Evolutionary conservation across 2,797 vertebrate genomes (phyloP).

Genomic region (Melanitta fusca): DNA sequence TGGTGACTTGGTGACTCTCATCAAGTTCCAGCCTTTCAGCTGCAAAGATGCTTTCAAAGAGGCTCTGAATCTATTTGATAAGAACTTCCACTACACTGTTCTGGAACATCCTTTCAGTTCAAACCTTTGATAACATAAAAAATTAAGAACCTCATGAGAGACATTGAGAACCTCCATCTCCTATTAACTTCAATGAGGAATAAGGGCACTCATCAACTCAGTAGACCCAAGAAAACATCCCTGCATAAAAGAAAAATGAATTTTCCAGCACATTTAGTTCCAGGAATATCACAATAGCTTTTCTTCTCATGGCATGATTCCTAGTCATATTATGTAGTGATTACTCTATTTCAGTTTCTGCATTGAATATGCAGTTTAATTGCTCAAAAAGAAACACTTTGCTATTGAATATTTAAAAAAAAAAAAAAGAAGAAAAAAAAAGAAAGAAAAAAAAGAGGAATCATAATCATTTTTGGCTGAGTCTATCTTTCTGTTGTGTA

Average conservation of each 20-base stretch:
- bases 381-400: constrained; percentile 43
- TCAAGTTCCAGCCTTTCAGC: not conserved
- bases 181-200: constrained; percentile 30
- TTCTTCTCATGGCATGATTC: constrained; percentile 11
- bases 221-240: constrained; percentile 15
- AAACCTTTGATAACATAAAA: not conserved
- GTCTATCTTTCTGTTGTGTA: not conserved
- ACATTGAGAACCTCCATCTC: not conserved
- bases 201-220: not conserved
- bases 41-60: not conserved
- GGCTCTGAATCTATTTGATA: not conserved
- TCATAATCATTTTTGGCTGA: constrained; percentile 15
- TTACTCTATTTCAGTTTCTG: constrained; percentile 58
- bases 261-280: constrained; percentile 51
- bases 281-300: constrained; percentile 21
- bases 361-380: constrained; percentile 52
- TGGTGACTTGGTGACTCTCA: not conserved
- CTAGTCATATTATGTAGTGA: constrained; percentile 55
- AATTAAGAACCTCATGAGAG: not conserved
- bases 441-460: too few relatives aligned
- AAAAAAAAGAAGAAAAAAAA: too few relatives aligned
- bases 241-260: not conserved
- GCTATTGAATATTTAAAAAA: not conserved
- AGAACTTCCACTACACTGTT: not conserved
- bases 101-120: not conserved